These are phyloP conservation scores for Peromyscus eremicus DNA, from an alignment of 2,797 vertebrate species.

Conservation along the genomic window DNA sequence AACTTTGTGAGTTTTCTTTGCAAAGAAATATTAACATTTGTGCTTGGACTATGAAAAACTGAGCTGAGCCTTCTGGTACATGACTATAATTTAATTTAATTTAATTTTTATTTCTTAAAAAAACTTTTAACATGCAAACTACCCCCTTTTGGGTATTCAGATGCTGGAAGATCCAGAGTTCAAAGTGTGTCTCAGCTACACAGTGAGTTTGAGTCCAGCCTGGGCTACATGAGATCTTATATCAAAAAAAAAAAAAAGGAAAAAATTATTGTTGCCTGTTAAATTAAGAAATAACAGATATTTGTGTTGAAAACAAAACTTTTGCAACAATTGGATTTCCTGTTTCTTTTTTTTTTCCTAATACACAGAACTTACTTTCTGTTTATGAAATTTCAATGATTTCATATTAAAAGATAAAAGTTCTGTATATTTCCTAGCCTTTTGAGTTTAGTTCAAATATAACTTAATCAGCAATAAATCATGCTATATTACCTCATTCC, in stretches of 20 bases:
- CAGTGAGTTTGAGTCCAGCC: neutral
- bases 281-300: conserved; percentile 39
- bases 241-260: neutral
- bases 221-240: neutral
- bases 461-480: conserved; percentile 24
- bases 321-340: neutral
- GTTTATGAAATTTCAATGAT: neutral
- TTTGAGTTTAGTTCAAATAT: conserved; percentile 16
- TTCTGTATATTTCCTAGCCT: neutral
- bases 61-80: no score
- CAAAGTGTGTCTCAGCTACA: neutral
- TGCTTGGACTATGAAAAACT: conserved; percentile 23
- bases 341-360: conserved; percentile 42
- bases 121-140: neutral
- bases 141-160: neutral
- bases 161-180: neutral
- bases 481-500: neutral
- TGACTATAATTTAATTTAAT: neutral
- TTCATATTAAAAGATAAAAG: conserved; percentile 46
- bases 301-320: neutral
- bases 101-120: conserved; percentile 24
- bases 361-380: neutral
- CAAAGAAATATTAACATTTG: conserved; percentile 44
- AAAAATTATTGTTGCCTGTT: neutral
- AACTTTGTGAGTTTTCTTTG: neutral